Conservation (phyloP, 2,797 vertebrate species). For the Champsocephalus esox region DNA sequence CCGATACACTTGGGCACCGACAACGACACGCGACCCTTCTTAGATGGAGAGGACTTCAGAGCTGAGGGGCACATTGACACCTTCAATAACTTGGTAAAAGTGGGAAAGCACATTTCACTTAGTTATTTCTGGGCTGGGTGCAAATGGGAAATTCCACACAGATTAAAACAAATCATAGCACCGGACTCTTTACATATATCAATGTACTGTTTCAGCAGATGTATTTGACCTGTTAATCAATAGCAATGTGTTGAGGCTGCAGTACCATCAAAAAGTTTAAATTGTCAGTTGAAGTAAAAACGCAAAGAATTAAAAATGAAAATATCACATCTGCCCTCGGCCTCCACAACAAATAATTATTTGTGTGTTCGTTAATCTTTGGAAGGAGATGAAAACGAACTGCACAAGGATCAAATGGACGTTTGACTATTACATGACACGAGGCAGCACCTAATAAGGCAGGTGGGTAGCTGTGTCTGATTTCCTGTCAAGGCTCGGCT, state of each 20-base stretch:
- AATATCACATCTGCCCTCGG: background rate
- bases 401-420: conserved; percentile 26
- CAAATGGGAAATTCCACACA: background rate
- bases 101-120: background rate
- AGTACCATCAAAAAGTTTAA: background rate
- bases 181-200: no score
- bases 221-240: background rate
- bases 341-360: background rate
- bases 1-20: conserved; percentile 88
- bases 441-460: conserved; percentile 63
- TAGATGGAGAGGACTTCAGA: conserved; percentile 96
- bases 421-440: conserved; percentile 21
- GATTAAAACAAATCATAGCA: background rate
- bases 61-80: conserved; percentile 74
- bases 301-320: background rate
- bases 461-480: conserved; percentile 42
- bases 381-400: conserved; percentile 10
- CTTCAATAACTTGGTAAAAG: background rate
- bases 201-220: background rate
- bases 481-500: conserved; percentile 46
- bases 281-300: background rate
- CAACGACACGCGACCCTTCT: conserved; percentile 93
- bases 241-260: background rate
- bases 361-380: conserved; percentile 2
- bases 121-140: background rate